A percentile compares a stretch with the other conserved stretches of the same genome.
These are phyloP conservation scores for Heteractis magnifica DNA, from an alignment of 92 coral and sea anemone species.

Conservation along the genomic window DNA sequence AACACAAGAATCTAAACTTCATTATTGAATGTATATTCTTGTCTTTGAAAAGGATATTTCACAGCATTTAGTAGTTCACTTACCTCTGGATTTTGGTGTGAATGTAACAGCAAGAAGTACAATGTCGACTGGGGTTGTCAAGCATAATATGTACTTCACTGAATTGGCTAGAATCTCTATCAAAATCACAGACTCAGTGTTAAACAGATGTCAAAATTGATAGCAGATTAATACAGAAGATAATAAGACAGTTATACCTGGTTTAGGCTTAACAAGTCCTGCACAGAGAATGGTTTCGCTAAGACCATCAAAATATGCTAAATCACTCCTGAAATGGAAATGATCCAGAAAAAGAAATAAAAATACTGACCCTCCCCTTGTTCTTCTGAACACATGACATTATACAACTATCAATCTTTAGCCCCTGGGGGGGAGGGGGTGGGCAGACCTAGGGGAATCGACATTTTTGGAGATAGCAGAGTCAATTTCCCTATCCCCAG, in stretches of 20 bases:
- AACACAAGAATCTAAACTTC: no score
- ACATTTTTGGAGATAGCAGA: no score
- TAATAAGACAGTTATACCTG: conserved; percentile 51
- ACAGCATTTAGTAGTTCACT: neutral
- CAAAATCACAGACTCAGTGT: neutral
- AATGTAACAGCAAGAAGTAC: conserved; percentile 95
- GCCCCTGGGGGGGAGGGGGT: no score
- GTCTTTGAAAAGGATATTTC: no score
- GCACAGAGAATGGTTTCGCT: conserved; percentile 97
- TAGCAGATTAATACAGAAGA: neutral
- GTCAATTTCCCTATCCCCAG: no score
- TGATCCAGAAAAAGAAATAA: neutral
- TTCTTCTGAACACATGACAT: no score
- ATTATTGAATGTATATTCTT: no score
- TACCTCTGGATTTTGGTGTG: conserved; percentile 76
- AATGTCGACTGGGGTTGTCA: conserved; percentile 92
- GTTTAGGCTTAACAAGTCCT: conserved; percentile 86
- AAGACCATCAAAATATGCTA: conserved; percentile 98
- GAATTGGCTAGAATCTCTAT: conserved; percentile 81
- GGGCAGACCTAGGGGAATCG: no score
- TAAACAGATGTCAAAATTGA: neutral
- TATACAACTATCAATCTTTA: no score
- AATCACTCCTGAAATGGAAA: conserved; percentile 68
- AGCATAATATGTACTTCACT: conserved; percentile 83
- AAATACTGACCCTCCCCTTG: no score